A percentile compares a stretch with the other conserved stretches of the same genome.
phyloP scores from a whole-genome alignment of 2,113 vertebrate species.

The Eptesicus fuscus region DNA sequence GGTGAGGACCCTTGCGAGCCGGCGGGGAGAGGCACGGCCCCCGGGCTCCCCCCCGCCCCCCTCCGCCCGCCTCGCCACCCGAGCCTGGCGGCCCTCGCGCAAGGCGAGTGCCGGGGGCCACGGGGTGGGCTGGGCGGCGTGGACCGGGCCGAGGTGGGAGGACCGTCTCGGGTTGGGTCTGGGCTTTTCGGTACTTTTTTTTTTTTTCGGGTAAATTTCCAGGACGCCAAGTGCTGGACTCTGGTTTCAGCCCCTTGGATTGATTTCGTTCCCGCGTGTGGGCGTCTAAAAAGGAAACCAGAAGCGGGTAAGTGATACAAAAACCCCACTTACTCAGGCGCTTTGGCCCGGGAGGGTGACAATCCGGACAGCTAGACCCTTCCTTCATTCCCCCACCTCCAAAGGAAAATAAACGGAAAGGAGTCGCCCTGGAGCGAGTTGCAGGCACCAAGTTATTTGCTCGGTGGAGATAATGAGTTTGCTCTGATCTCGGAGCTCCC shows the following conservation, averaged over 20 bases:
- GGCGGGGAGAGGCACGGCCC: not conserved
- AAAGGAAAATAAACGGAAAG: not conserved
- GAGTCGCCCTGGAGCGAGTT: not conserved
- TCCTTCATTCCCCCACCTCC: not conserved
- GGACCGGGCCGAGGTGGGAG: not conserved
- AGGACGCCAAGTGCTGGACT: not conserved
- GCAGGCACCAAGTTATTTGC: slow-evolving; percentile 6
- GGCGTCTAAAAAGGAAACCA: slow-evolving; percentile 58
- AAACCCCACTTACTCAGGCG: not conserved
- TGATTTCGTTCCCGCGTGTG: slow-evolving; percentile 28
- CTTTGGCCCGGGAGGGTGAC: not conserved
- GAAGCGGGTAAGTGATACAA: slow-evolving; percentile 21
- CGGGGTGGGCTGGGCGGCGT: not conserved
- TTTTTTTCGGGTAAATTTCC: not conserved
- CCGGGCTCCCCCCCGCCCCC: not conserved
- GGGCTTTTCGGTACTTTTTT: not conserved
- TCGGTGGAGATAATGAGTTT: not conserved
- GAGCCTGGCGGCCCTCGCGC: not conserved
- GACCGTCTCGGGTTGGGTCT: rapidly evolving
- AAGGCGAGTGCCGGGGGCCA: not conserved
- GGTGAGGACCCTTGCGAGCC: not conserved
- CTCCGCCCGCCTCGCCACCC: not conserved
- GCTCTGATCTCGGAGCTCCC: not conserved
- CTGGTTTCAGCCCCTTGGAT: not conserved
- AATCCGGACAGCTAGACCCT: not conserved